Evolutionary conservation across 2,888 invertebrate species (phyloP), one percentile per base, ranked within the genome.

Genomic region (Taphrorychus bicolor): DNA sequence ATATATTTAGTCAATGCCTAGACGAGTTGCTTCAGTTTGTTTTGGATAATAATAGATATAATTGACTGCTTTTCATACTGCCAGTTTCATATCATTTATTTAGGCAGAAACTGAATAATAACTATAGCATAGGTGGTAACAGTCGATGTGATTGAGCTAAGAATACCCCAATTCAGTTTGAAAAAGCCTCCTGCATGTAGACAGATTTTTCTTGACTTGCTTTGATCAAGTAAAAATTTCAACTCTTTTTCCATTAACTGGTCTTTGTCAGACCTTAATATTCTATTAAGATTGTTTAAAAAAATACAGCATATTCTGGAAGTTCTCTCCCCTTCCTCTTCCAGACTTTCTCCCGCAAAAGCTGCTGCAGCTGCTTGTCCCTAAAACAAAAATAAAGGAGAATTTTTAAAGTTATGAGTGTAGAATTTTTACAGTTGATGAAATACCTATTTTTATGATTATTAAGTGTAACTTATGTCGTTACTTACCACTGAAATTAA

Each of bases 181-280:
- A 70, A 71, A 42, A 71, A 71, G 9, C 71, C 71, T 11, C 70
- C 71, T 17, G 69, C 71, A 51, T 67, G 59, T 14, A 71, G 18
- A 9, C 24, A 17, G 2, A 64, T 24, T 54, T 67, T 68, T 23
- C 67, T 64, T 21, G 56, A 57, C 42, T 58, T 61, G 45, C 65
- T 54, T 56, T 70, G 70, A 32, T 67, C 57, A 9, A 69, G 18
- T 17, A 71, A 52, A 21, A 53, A 41, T 7, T 41, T 58, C 17
- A 71, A 17, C 40, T 70, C 48, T 7, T 67, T 53, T 40, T 48
- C 42, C n/a, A 68, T 42, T 3, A 63, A 32, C 2, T 21, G 5
- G 11, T 53, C 60, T n/a, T 61, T 18, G 16, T 40, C 14, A 14
- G 14, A 21, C 14, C 54, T 48, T 7, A 24, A 11, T 11, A 32